Conservation (phyloP, 1,140 invertebrate species). For the Lerema accius region DNA sequence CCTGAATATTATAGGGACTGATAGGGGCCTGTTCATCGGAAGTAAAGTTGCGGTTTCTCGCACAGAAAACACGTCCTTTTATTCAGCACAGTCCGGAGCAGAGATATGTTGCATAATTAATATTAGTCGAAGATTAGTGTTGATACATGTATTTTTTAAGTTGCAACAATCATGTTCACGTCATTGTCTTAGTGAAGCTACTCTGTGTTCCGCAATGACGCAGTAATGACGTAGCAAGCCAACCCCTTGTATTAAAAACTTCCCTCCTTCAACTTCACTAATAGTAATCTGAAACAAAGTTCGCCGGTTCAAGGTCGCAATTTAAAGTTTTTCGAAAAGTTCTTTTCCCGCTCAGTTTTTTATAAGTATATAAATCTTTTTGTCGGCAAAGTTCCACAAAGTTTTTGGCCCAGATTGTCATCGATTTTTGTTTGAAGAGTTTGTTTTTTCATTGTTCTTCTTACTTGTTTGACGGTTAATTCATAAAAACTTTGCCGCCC, state of each 20-base stretch:
- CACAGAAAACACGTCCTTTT: too few relatives aligned
- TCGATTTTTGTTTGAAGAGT: slow-evolving; percentile 83
- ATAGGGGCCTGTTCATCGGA: too few relatives aligned
- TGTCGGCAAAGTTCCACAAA: slow-evolving; percentile 77
- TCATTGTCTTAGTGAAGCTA: too few relatives aligned
- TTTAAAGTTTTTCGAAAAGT: slow-evolving; percentile 83
- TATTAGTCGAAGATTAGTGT: too few relatives aligned
- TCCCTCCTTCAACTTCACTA: slow-evolving; percentile 77
- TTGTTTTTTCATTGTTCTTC: slow-evolving; percentile 83
- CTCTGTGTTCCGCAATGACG: slow-evolving; percentile 48
- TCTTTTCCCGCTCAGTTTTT: slow-evolving; percentile 79
- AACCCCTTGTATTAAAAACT: slow-evolving; percentile 79
- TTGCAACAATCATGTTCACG: too few relatives aligned
- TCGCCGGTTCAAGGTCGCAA: slow-evolving; percentile 83
- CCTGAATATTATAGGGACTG: too few relatives aligned
- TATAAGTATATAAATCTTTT: slow-evolving; percentile 83
- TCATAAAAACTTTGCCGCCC: slow-evolving; percentile 80
- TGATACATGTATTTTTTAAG: too few relatives aligned
- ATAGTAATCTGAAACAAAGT: slow-evolving; percentile 83
- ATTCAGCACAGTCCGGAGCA: too few relatives aligned
- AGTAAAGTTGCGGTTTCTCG: too few relatives aligned
- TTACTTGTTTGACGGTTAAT: slow-evolving; percentile 83
- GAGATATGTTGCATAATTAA: too few relatives aligned
- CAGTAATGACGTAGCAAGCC: slow-evolving; percentile 45
- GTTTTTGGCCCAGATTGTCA: slow-evolving; percentile 83